A percentile compares a stretch with the other conserved stretches of the same genome.
Evolutionary conservation across 2,888 invertebrate species (phyloP).

Genomic region (Rhagonycha lutea): DNA sequence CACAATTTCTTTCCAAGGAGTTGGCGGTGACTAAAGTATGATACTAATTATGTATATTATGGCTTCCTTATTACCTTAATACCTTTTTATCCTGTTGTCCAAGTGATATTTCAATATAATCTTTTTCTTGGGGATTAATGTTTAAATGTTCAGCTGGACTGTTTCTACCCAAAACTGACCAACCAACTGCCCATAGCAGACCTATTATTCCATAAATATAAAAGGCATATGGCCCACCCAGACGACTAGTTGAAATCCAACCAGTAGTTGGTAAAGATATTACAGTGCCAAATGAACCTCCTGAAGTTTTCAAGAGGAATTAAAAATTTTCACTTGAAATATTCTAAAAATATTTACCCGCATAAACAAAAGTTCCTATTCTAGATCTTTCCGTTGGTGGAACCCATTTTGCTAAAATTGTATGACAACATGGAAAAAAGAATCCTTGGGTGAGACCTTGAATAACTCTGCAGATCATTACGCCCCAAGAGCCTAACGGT

Average conservation of each 20-base stretch:
- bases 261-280: constrained; percentile 76
- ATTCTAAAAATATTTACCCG: constrained; percentile 50
- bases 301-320: constrained; percentile 49
- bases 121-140: constrained; percentile 66
- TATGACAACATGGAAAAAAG: constrained; percentile 73
- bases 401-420: constrained; percentile 77
- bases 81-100: constrained; percentile 56
- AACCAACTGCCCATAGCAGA: constrained; percentile 63
- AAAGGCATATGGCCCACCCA: constrained; percentile 81
- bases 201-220: constrained; percentile 72
- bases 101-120: constrained; percentile 70
- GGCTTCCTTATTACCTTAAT: constrained; percentile 38
- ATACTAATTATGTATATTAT: not conserved
- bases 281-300: constrained; percentile 79
- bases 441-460: constrained; percentile 78
- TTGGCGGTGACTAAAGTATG: constrained; percentile 44
- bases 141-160: constrained; percentile 64
- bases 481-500: constrained; percentile 63
- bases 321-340: not conserved
- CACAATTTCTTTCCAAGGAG: constrained; percentile 77
- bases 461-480: constrained; percentile 68
- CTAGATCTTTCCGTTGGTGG: constrained; percentile 72
- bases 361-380: constrained; percentile 68
- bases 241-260: constrained; percentile 65
- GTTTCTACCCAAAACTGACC: constrained; percentile 66